Percentiles rank a stretch among this genome's conserved stretches.
These are phyloP conservation scores for Lepidotrigona ventralis DNA, from an alignment of 1,140 invertebrate genomes.

Conservation along the genomic window DNA sequence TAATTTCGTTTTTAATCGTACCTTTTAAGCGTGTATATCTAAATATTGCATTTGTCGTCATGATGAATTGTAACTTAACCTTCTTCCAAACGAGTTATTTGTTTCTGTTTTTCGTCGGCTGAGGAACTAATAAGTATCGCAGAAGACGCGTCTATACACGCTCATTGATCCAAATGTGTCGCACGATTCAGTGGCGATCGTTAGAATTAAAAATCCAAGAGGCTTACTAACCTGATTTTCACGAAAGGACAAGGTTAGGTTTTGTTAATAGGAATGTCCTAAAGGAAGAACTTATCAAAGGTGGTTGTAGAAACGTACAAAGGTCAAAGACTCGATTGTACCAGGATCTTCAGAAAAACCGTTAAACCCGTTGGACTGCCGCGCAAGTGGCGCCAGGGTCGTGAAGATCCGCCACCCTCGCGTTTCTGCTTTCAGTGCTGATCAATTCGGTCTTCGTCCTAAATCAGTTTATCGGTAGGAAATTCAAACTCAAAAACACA, in stretches of 20 bases:
- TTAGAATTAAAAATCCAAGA: background rate
- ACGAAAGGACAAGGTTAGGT: background rate
- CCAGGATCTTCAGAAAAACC: constrained; percentile 41
- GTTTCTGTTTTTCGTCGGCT: background rate
- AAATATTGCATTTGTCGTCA: too few species aligned
- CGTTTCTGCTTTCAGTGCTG: background rate
- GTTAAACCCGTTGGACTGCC: constrained; percentile 34
- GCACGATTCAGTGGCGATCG: background rate
- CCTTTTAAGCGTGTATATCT: too few species aligned
- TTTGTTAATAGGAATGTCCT: background rate
- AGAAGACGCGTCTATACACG: background rate
- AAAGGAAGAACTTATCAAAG: background rate
- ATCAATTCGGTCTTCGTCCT: background rate
- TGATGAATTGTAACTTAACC: background rate
- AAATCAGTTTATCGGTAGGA: background rate
- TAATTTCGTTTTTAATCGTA: too few species aligned
- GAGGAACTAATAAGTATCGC: background rate
- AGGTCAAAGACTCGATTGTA: constrained; percentile 36
- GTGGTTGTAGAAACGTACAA: constrained; percentile 3
- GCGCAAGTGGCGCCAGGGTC: constrained; percentile 4
- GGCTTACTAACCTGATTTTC: background rate
- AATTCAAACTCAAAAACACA: background rate
- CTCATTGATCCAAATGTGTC: background rate
- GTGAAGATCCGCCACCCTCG: constrained; percentile 14
- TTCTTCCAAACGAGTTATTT: background rate